Base-by-base conservation (phyloP, 2,797 vertebrate species). In the Xenentodon cancila region DNA sequence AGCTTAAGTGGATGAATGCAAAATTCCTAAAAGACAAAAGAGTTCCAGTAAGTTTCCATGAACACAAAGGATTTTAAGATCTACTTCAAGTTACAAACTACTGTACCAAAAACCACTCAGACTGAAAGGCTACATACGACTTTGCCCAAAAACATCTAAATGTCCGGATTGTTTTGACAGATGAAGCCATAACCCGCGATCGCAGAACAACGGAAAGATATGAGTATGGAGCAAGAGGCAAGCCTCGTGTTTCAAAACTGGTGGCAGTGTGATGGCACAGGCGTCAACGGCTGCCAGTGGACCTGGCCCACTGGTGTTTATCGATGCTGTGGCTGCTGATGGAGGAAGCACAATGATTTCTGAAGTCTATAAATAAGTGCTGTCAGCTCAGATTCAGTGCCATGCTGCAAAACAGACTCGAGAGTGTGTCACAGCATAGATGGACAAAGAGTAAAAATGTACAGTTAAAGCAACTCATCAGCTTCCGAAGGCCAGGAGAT, bases 271-370 rank as follows among this genome's bases (percentile, higher is more conserved):
- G 54, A 22, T n/a, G 34, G 5, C 22, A 27, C 2, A 4, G 40
- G 47, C 49, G 27, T 19, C 7, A 42, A 43, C 21, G 19, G 20
- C 42, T 46, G 42, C 42, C 19, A 27, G 13, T 52, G 30, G 12
- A 37, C 52, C 20, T 46, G 42, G 48, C 42, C 22, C 55, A 53
- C 5, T 37, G 27, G 27, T 43, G 20, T 59, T 37, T 53, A 67
- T 59, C 32, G 40, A 58, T 18, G 18, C 46, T 53, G 42, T 53
- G 30, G 37, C 5, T 25, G 21, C 15, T 25, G 53, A 27, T 11
- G 22, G 42, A 8, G 52, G 49, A 30, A 32, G 18, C 18, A 51
- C n/a, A 1, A 44, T 44, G 4, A 17, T 34, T 66, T 51, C 40
- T 19, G 9, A 51, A 34, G 13, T 18, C 12, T 52, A 18, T 25